A percentile compares a stretch with the other conserved stretches of the same genome.
phyloP scores from a whole-genome alignment of 2,113 vertebrate species.

The Myodes glareolus region DNA sequence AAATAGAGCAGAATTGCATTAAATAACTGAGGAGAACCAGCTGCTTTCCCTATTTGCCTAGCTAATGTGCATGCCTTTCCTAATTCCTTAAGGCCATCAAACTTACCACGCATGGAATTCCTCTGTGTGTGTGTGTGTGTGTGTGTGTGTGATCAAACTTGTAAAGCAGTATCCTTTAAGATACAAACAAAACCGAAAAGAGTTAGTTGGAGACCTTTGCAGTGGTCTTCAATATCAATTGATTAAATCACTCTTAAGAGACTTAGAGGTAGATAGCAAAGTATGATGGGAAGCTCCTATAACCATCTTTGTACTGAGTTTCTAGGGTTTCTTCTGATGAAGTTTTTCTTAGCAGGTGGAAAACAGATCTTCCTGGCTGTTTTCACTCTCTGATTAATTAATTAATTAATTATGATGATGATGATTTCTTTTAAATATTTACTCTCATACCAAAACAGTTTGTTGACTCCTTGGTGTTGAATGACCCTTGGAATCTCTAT shows the following conservation, averaged over 20 bases:
- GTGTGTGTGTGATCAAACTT: not conserved
- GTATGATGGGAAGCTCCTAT: too few relatives aligned
- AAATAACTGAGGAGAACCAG: slow-evolving; percentile 2
- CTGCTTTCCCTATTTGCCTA: slow-evolving; percentile 13
- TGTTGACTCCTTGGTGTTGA: not conserved
- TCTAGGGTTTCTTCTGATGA: not conserved
- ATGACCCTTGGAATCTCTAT: not conserved
- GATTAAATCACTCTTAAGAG: not conserved
- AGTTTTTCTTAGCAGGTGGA: not conserved
- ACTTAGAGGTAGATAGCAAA: not conserved
- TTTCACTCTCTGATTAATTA: not conserved
- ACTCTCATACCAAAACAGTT: not conserved
- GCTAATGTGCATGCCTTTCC: not conserved
- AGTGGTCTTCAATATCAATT: not conserved
- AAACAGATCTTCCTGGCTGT: not conserved
- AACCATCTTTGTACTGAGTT: not conserved
- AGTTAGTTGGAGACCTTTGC: not conserved
- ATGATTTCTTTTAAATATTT: not conserved
- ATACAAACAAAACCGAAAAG: not conserved
- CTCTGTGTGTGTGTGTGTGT: too few relatives aligned
- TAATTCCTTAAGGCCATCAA: not conserved
- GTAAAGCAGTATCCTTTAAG: not conserved
- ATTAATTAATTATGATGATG: not conserved
- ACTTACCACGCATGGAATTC: not conserved
- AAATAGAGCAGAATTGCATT: not conserved